Evolutionary conservation across 2,888 invertebrate genomes (phyloP), one percentile per base, ranked within the genome.

Genomic region (Chironomus tentans): DNA sequence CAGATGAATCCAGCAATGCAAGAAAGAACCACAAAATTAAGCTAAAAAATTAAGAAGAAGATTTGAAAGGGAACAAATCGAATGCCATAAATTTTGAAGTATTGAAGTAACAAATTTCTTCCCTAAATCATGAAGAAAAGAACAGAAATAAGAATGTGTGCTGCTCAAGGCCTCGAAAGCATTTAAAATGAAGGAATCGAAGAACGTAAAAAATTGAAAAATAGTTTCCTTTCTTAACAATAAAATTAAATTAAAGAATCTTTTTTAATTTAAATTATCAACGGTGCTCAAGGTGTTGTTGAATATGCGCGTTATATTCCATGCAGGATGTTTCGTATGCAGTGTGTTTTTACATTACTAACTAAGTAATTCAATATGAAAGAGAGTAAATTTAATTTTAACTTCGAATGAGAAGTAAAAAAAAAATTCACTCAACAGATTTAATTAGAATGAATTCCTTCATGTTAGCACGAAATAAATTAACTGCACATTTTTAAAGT

Each of bases 251-350:
- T 68, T 68, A 68, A 68, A 28, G 65, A 65, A 65, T 24, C 21
- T 65, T 38, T 68, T 68, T 68, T 28, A 68, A 68, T 68, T 68
- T 68, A 68, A 68, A 68, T 68, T 68, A 68, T 68, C 46, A 68
- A 68, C 68, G 68, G 38, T 46, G 15, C 46, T 68, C 65, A 65
- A 65, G 65, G 65, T 65, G 65, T 65, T 56, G 18, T 56, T 5
- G n/a, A 18, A 18, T 56, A 56, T 56, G 56, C n/a, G 15, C 65
- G 5, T 28, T 4, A 4, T 38, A 46, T 2, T 68, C 1, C 38
- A 18, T 68, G 38, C 38, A 68, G 46, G 68, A 68, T 13, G 12
- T 46, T 68, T 18, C 56, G 12, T 24, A 65, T 38, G 38, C 38
- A 38, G 38, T 10, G 10, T 38, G 38, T 38, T 2, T 38, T 38